Conservation (phyloP, 2,113 vertebrate genomes). For the Phyllopteryx taeniolatus region DNA sequence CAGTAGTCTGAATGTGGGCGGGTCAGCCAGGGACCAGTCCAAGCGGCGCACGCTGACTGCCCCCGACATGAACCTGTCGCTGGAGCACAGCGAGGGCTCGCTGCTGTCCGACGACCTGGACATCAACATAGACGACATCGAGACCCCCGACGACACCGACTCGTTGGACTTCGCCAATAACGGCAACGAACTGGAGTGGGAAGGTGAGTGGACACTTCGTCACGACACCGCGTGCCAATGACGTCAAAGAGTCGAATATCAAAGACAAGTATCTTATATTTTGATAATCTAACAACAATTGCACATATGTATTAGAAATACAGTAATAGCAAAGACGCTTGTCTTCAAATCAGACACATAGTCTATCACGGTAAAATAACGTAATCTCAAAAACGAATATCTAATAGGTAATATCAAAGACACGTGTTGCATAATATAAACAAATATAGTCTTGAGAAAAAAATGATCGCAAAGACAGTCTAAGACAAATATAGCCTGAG, state of each 20-base stretch:
- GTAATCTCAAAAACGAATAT: no score
- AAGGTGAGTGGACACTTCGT: conserved; percentile 76
- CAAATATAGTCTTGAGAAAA: no score
- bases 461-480: no score
- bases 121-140: conserved; percentile 94
- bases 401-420: no score
- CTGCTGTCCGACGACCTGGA: conserved; percentile 92
- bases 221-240: no score
- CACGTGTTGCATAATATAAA: no score
- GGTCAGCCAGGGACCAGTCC: conserved; percentile 62
- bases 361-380: no score
- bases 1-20: conserved; percentile 76
- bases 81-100: conserved; percentile 94
- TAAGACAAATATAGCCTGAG: no score
- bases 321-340: no score
- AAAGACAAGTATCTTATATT: background rate
- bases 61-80: conserved; percentile 92
- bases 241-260: background rate
- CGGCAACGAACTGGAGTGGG: conserved; percentile 93
- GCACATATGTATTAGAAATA: no score
- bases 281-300: no score
- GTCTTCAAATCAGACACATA: no score
- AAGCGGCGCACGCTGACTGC: conserved; percentile 89
- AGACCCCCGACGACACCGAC: conserved; percentile 93
- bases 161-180: conserved; percentile 91